A percentile compares a stretch with the other conserved stretches of the same genome.
Conservation (phyloP, 2,888 invertebrate genomes). For the Exocentrus adspersus region DNA sequence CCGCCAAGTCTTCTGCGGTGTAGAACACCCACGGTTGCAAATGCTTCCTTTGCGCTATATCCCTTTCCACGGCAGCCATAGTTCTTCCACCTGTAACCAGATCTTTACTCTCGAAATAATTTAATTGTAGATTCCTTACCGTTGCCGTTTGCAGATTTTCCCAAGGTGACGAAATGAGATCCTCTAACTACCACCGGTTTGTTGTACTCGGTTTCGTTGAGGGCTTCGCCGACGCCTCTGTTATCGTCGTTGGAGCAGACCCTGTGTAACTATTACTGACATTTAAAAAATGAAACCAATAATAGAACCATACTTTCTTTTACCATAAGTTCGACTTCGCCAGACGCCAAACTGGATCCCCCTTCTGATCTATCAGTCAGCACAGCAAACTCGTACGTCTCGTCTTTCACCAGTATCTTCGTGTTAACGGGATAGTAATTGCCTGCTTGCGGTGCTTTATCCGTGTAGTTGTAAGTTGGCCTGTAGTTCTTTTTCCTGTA, state of each 20-base stretch:
- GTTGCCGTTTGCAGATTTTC: conserved; percentile 14
- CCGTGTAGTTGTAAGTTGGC: conserved; percentile 67
- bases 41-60: conserved; percentile 64
- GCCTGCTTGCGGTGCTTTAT: conserved; percentile 69
- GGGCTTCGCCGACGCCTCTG: conserved; percentile 88
- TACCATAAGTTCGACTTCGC: conserved; percentile 75
- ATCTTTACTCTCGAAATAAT: background rate
- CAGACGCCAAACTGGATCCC: conserved; percentile 69
- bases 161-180: conserved; percentile 17
- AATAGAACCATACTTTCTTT: background rate
- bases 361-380: conserved; percentile 72
- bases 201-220: conserved; percentile 81
- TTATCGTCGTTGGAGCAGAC: conserved; percentile 93
- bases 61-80: conserved; percentile 58
- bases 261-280: conserved; percentile 79
- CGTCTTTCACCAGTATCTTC: conserved; percentile 67
- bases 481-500: conserved; percentile 68
- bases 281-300: background rate
- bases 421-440: conserved; percentile 83
- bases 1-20: conserved; percentile 53
- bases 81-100: conserved; percentile 46
- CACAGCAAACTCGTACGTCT: conserved; percentile 64
- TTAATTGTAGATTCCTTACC: conserved; percentile 7
- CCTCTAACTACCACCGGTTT: conserved; percentile 75
- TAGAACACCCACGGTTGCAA: conserved; percentile 70